Evolutionary conservation across 1,140 invertebrate genomes (phyloP).

Genomic region (Penaeus vannamei): DNA sequence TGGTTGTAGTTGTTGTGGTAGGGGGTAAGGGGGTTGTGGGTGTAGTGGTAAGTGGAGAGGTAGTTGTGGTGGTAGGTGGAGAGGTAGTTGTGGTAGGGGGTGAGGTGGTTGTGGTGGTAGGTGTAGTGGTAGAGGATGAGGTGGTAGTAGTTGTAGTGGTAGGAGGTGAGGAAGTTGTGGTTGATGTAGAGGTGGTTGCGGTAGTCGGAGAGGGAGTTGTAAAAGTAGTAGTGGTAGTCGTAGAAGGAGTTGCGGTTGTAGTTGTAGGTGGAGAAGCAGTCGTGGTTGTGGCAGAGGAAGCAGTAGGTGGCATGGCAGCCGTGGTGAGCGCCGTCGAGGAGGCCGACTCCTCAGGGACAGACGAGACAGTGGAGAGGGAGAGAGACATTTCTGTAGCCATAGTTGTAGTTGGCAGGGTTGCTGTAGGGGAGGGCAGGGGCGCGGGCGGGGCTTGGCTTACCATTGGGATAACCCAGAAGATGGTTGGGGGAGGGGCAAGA

Average conservation of each 20-base stretch:
- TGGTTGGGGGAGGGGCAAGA: no score
- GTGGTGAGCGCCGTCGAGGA: not conserved
- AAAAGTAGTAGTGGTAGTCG: no score
- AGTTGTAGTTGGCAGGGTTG: no score
- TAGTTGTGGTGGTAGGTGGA: not conserved
- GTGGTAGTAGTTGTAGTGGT: constrained; percentile 1
- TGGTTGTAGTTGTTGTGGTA: not conserved
- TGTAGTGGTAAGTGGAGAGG: not conserved
- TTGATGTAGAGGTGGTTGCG: not conserved
- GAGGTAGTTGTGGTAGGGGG: constrained; percentile 1
- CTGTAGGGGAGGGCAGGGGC: no score
- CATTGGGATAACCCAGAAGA: no score
- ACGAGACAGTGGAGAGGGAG: no score
- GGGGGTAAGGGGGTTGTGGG: not conserved
- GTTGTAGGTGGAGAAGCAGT: not conserved
- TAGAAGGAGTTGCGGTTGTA: not conserved
- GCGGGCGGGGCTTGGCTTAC: no score
- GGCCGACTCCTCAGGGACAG: not conserved
- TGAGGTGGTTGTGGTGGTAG: not conserved
- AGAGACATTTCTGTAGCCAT: no score
- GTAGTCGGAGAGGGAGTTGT: not conserved
- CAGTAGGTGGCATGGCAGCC: not conserved
- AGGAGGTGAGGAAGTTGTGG: no score
- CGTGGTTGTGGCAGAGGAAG: not conserved
- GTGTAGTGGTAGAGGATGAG: not conserved